Percentiles rank a stretch among this genome's conserved stretches.
phyloP scores from a whole-genome alignment of 53 echinoderm and acorn worm genomes.

The Actinopyga echinites region DNA sequence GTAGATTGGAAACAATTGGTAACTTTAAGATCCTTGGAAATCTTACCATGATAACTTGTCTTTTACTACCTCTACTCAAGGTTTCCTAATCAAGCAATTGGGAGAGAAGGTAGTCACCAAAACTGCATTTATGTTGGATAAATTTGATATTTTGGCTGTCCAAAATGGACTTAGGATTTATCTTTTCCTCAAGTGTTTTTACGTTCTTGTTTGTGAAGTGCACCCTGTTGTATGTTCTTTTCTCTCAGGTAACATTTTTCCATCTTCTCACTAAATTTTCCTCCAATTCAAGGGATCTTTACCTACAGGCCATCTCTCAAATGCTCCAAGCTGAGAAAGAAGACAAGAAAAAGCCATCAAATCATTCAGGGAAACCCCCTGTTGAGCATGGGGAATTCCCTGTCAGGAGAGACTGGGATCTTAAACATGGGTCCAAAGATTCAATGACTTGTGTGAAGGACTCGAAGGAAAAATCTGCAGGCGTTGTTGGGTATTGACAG shows the following conservation, averaged over 20 bases:
- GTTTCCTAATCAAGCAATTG: no score
- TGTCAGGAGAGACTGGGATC: not conserved
- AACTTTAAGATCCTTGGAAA: no score
- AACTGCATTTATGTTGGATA: no score
- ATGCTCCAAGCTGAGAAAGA: not conserved
- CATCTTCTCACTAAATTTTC: slow-evolving; percentile 3
- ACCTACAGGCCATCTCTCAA: slow-evolving; percentile 20
- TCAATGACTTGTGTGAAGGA: no score
- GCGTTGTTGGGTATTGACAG: slow-evolving; percentile 4
- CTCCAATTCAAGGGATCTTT: slow-evolving; percentile 24
- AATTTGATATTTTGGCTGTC: no score
- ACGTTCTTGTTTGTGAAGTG: not conserved
- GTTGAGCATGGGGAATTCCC: slow-evolving; percentile 27
- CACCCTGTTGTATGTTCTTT: slow-evolving; percentile 2
- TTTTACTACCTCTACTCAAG: no score
- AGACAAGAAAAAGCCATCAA: not conserved
- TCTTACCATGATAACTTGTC: no score
- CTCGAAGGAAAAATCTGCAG: not conserved
- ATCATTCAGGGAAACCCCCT: not conserved
- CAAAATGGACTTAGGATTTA: no score
- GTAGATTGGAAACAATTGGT: no score
- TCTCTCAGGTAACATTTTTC: not conserved
- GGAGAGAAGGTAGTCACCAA: no score
- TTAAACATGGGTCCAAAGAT: no score
- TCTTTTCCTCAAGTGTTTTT: no score